phyloP scores from a whole-genome alignment of 2,888 invertebrate genomes.

The Imbricaverruca yamaguchii region DNA sequence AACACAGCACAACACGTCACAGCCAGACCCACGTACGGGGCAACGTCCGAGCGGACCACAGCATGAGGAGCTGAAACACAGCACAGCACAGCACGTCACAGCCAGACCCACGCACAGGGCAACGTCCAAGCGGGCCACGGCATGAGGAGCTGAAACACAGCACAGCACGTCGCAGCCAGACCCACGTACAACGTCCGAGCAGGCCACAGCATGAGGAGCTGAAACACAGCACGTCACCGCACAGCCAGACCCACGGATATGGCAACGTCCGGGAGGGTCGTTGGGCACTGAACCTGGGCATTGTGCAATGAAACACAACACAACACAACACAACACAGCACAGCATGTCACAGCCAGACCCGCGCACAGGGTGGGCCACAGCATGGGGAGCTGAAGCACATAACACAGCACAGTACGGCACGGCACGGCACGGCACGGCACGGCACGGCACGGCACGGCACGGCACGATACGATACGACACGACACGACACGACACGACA shows the following conservation, averaged over 20 bases:
- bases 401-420: no score
- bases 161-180: conserved; percentile 65
- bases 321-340: neutral
- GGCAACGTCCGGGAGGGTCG: neutral
- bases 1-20: conserved; percentile 6
- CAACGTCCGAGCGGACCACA: neutral
- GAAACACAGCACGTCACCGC: conserved; percentile 4
- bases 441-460: neutral
- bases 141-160: conserved; percentile 39
- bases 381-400: neutral
- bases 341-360: conserved; percentile 62
- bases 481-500: neutral
- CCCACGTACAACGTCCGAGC: conserved; percentile 69
- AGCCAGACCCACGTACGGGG: neutral
- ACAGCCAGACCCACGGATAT: neutral
- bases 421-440: neutral
- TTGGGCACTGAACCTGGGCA: no score
- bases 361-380: conserved; percentile 55
- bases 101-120: conserved; percentile 73
- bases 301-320: no score
- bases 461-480: no score
- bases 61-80: neutral
- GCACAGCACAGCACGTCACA: conserved; percentile 48
- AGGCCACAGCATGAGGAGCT: conserved; percentile 22
- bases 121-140: conserved; percentile 48